These are phyloP conservation scores for Capreolus pygargus DNA, from an alignment of 2,113 vertebrate species.

Conservation along the genomic window DNA sequence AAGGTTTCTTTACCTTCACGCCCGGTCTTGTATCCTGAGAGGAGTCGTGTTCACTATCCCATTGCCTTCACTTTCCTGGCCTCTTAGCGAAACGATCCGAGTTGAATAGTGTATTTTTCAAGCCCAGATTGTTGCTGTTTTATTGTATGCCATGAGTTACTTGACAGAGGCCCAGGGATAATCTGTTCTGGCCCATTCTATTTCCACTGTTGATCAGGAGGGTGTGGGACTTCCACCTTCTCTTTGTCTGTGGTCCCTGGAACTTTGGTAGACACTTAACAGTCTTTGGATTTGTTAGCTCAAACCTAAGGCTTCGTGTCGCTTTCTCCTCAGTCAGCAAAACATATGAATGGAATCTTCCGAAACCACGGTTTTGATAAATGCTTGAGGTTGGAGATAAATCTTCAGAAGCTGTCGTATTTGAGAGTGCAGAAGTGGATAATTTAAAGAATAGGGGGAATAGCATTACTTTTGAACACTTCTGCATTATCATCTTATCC, in stretches of 20 bases:
- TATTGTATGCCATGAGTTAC: not conserved
- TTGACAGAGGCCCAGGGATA: not conserved
- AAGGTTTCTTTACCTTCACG: not conserved
- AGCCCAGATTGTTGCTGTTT: not conserved
- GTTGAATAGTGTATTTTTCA: not conserved
- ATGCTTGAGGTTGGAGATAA: not conserved
- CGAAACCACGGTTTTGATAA: not conserved
- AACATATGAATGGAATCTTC: not conserved
- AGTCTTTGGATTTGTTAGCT: not conserved
- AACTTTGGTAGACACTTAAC: not conserved
- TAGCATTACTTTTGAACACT: not conserved
- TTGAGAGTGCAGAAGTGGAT: not conserved
- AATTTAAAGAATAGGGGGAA: not conserved
- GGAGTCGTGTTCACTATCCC: not conserved
- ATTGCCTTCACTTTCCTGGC: not conserved
- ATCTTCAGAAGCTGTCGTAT: not conserved
- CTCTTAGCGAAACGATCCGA: not conserved
- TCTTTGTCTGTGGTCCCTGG: not conserved
- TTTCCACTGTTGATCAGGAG: not conserved
- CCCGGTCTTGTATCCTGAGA: not conserved
- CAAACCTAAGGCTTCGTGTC: not conserved
- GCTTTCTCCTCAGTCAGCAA: not conserved
- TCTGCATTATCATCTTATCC: not conserved
- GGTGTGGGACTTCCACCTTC: not conserved
- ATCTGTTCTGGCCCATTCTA: not conserved